A percentile compares a stretch with the other conserved stretches of the same genome.
Conservation (phyloP, 1,140 invertebrate genomes). For the Heliothis virescens region DNA sequence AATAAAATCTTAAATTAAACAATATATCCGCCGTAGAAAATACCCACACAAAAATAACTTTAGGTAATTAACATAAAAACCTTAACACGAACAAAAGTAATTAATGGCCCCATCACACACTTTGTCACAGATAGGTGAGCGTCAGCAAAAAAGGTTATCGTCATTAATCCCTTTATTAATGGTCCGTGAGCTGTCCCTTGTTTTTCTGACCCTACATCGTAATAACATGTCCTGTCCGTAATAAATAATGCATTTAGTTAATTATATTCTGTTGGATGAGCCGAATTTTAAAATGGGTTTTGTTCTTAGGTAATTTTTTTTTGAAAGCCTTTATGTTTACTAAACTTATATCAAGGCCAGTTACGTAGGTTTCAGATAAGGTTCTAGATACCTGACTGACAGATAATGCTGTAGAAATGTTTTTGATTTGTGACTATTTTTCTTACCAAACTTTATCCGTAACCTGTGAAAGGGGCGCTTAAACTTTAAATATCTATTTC, state of each 20-base stretch:
- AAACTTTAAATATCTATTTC: too few relatives aligned
- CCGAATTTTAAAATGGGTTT: neutral
- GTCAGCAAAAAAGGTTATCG: slow-evolving; percentile 58
- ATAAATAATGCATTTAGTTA: slow-evolving; percentile 4
- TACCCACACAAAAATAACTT: neutral
- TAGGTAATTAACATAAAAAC: neutral
- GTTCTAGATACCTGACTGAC: too few relatives aligned
- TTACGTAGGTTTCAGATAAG: too few relatives aligned
- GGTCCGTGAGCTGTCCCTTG: slow-evolving; percentile 54
- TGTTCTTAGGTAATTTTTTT: neutral
- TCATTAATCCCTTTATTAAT: slow-evolving; percentile 60
- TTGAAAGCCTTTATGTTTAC: too few relatives aligned
- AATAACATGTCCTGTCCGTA: slow-evolving; percentile 13
- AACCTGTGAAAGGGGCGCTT: too few relatives aligned
- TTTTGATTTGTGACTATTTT: too few relatives aligned
- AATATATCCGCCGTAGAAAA: neutral
- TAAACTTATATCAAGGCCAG: too few relatives aligned
- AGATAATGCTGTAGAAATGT: too few relatives aligned
- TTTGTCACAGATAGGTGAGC: slow-evolving; percentile 54
- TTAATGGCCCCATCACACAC: slow-evolving; percentile 42
- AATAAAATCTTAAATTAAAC: neutral
- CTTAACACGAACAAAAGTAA: slow-evolving; percentile 28
- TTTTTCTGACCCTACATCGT: slow-evolving; percentile 57
- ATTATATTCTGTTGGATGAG: neutral
- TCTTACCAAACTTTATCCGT: too few relatives aligned